A percentile compares a stretch with the other conserved stretches of the same genome.
phyloP scores from a whole-genome alignment of 2,888 invertebrate genomes.

The Augiades crinisus region DNA sequence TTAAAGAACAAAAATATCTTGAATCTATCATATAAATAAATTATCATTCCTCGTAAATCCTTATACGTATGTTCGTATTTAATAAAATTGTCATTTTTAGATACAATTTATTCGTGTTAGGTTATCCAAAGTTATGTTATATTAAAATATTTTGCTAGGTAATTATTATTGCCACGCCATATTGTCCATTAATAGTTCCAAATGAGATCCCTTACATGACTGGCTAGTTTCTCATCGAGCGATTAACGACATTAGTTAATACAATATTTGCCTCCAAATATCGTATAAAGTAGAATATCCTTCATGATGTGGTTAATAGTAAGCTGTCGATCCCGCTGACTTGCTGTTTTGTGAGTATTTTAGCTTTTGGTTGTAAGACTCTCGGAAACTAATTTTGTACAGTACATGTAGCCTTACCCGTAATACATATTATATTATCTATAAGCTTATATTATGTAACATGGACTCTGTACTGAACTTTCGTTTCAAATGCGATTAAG shows the following conservation, averaged over 20 bases:
- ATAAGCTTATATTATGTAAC: too few relatives aligned
- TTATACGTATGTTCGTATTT: too few relatives aligned
- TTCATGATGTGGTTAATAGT: neutral
- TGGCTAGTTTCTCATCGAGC: neutral
- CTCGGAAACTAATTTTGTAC: neutral
- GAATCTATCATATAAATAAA: too few relatives aligned
- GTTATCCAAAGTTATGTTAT: neutral
- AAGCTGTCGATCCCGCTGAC: slow-evolving; percentile 7
- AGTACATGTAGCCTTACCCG: too few relatives aligned
- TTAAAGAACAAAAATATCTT: too few relatives aligned
- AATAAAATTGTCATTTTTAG: neutral
- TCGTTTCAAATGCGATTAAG: too few relatives aligned
- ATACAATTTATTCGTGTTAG: too few relatives aligned
- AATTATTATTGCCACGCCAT: neutral
- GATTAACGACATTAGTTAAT: slow-evolving; percentile 3
- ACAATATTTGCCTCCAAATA: slow-evolving; percentile 22
- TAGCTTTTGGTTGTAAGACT: neutral
- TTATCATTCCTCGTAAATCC: too few relatives aligned
- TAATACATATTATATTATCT: too few relatives aligned
- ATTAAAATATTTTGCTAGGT: neutral
- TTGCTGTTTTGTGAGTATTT: slow-evolving; percentile 10
- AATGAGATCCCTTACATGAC: slow-evolving; percentile 9
- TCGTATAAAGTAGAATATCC: neutral
- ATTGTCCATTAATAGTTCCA: slow-evolving; percentile 10
- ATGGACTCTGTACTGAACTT: too few relatives aligned